phyloP scores from a whole-genome alignment of 2,888 invertebrate genomes.

The Boloria selene region DNA sequence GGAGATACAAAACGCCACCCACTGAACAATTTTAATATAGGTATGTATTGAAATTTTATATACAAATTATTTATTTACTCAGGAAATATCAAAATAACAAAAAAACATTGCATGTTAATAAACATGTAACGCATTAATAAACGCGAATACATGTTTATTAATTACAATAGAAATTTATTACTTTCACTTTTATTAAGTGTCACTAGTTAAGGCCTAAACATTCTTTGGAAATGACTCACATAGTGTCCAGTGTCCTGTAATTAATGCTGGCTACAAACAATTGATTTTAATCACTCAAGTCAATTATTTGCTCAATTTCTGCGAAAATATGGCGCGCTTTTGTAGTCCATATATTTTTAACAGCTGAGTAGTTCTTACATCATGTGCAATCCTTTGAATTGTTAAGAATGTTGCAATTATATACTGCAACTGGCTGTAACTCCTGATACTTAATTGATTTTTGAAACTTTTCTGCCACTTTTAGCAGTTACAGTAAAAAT shows the following conservation, averaged over 20 bases:
- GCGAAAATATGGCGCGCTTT: constrained; percentile 3
- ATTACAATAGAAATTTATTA: constrained; percentile 7
- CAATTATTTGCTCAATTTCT: constrained; percentile 18
- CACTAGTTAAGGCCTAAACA: constrained; percentile 37
- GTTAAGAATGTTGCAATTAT: background rate
- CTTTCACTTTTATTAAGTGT: constrained; percentile 21
- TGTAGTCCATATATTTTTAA: too few species aligned
- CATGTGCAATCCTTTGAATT: background rate
- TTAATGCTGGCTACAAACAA: constrained; percentile 49
- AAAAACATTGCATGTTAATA: constrained; percentile 6
- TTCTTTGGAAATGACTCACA: constrained; percentile 61
- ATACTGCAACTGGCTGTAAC: background rate
- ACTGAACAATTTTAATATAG: background rate
- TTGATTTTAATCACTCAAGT: constrained; percentile 27
- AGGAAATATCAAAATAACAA: constrained; percentile 21
- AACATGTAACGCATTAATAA: background rate
- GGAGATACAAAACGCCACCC: constrained; percentile 5
- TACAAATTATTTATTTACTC: constrained; percentile 25
- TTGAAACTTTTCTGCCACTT: too few species aligned
- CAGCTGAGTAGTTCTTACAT: too few species aligned
- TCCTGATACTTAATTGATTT: too few species aligned
- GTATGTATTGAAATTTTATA: constrained; percentile 18
- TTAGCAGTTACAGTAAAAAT: too few species aligned
- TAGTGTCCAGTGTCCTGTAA: constrained; percentile 49
- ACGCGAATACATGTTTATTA: background rate